Base-by-base conservation (phyloP, 2,113 vertebrate species). In the Salvelinus namaycush region DNA sequence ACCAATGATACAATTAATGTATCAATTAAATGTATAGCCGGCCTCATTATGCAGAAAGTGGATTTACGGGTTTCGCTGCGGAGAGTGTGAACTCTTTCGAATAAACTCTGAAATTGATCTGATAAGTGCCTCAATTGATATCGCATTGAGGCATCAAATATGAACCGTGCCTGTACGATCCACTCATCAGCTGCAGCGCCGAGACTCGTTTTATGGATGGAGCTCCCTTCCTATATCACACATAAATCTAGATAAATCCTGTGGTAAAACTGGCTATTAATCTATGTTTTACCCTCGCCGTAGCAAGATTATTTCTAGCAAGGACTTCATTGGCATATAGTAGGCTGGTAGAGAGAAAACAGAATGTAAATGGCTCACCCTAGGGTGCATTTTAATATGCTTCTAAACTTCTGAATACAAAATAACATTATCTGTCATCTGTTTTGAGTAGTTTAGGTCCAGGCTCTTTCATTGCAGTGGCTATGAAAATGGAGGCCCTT, bases 281-380 rank as follows among this genome's bases (percentile, higher is more conserved):
- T 90, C 77, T 83, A 44, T 31, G 81, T 85, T 84, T 31, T 29
- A 74, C 80, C n/a, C 16, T 72, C 70, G 51, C 68, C 64, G 80
- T 89, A 88, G 90, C 88, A 81, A 86, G 86, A 87, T 90, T 84
- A 90, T 86, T 89, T 77, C 80, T 84, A 86, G 80, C 84, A 80
- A 51, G 59, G 82, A 73, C 81, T 86, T 76, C 69, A 71, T 3
- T 6, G 12, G n/a, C 77, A 76, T 77, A 39, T 9, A 39, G 39
- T 39, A 67, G 26, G 62, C 20, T 76, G 75, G 67, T 39, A 83
- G 67, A 60, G 8, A 39, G 39, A 39, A 84, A 87, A 86, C 86
- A 80, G 82, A 80, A 22, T 85, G 34, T 39, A 9, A 54, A 62
- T 14, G 78, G 76, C 80, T 90, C 84, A 87, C 84, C 80, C 84